These are phyloP conservation scores for Ormyrus pomaceus DNA, from an alignment of 2,888 invertebrate genomes.

Conservation along the genomic window DNA sequence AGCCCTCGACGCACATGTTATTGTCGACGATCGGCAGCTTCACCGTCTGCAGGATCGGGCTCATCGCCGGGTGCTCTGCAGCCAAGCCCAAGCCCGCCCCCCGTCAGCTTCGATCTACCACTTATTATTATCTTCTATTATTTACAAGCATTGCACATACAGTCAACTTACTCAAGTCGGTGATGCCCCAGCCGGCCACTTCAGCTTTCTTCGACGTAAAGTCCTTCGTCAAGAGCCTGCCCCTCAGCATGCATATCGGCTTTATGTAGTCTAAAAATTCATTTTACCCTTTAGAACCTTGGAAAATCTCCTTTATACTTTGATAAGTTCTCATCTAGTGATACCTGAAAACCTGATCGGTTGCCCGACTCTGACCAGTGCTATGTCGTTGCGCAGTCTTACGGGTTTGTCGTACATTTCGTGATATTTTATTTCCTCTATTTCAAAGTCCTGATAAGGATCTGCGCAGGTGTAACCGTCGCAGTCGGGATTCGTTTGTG, in stretches of 20 bases:
- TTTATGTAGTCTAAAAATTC: slow-evolving; percentile 69
- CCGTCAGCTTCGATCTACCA: too few relatives aligned
- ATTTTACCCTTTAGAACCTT: too few relatives aligned
- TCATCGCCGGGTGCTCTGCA: slow-evolving; percentile 54
- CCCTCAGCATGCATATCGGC: slow-evolving; percentile 79
- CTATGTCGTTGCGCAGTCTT: slow-evolving; percentile 71
- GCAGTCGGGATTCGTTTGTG: slow-evolving; percentile 66
- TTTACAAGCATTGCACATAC: too few relatives aligned
- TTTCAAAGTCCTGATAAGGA: slow-evolving; percentile 67
- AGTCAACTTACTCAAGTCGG: slow-evolving; percentile 68
- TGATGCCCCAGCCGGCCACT: slow-evolving; percentile 79
- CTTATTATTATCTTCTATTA: too few relatives aligned
- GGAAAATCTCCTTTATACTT: slow-evolving; percentile 2
- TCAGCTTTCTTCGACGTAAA: slow-evolving; percentile 75
- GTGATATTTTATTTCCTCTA: slow-evolving; percentile 67
- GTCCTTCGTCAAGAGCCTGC: slow-evolving; percentile 71
- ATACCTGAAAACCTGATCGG: slow-evolving; percentile 68
- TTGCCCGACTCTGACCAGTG: slow-evolving; percentile 69
- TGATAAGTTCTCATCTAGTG: slow-evolving; percentile 33
- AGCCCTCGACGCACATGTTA: slow-evolving; percentile 62
- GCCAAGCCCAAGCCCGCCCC: too few relatives aligned
- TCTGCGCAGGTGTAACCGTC: slow-evolving; percentile 67
- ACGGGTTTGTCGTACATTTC: slow-evolving; percentile 62
- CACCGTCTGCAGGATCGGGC: slow-evolving; percentile 74
- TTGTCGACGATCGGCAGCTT: slow-evolving; percentile 75